Percentiles rank a stretch among this genome's conserved stretches.
Conservation (phyloP, 2,113 vertebrate species). For the Terrapene triunguis region DNA sequence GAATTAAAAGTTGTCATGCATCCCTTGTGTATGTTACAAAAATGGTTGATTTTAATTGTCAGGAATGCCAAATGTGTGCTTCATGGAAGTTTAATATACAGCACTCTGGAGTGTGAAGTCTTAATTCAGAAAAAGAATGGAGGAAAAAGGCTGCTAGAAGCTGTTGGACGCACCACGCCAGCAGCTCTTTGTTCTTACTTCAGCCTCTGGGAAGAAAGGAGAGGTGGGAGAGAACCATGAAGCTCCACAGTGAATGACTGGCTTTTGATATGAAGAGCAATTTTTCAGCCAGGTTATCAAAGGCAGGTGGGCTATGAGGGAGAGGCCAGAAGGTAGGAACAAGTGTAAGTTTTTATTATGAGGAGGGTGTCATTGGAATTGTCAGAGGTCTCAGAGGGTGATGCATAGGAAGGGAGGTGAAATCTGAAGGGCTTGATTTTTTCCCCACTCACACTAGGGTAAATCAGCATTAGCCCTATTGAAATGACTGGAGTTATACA, state of each 20-base stretch:
- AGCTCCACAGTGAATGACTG: neutral
- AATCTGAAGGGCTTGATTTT: neutral
- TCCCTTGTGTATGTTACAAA: fast-evolving
- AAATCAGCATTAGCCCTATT: neutral
- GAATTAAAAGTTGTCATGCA: too few species aligned
- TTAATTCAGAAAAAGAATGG: neutral
- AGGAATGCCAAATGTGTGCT: neutral
- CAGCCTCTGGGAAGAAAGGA: neutral
- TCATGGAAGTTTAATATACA: neutral
- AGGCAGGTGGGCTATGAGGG: neutral
- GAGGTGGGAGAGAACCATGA: neutral
- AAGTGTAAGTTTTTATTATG: neutral
- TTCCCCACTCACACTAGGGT: neutral
- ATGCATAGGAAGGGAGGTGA: neutral
- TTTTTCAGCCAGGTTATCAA: neutral
- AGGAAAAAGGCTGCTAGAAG: neutral
- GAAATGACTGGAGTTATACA: neutral
- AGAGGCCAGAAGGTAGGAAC: neutral
- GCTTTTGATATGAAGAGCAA: neutral
- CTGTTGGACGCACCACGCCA: neutral
- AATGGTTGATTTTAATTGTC: neutral
- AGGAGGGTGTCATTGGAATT: neutral
- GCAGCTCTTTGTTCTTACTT: neutral
- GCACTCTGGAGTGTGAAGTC: neutral
- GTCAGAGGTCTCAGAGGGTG: neutral